Evolutionary conservation across 2,797 vertebrate genomes (phyloP), one percentile per base, ranked within the genome.

Genomic region (Eleutherodactylus coqui): DNA sequence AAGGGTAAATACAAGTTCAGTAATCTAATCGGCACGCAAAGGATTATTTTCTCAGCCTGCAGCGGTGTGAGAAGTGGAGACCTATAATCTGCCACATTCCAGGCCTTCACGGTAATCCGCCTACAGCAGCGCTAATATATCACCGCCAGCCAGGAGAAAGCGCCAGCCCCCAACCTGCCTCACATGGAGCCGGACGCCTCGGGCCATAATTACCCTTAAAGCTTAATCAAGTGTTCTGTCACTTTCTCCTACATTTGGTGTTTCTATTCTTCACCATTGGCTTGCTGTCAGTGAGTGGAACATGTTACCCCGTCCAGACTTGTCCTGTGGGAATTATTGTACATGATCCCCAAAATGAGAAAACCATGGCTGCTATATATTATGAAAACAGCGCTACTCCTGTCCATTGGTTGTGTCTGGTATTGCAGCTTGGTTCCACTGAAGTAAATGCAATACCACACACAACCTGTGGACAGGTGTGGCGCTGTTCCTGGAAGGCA

Each of bases 21-120:
- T 73, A 72, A 79, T 85, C 64, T 62, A 60, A 72, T 79, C 84
- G 13, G 76, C 62, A 29, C 3, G 49, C 27, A 45, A 1, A 43
- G 1, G 41, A 80, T 81, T 80, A 86, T 86, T 77, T 38, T 84
- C 75, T 49, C 77, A 86, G 67, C 41, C 69, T 21, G 19, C n/a
- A 45, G 76, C 77, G 58, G 62, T 58, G 64, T 0, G 32, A 62
- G 45, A 62, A 38, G 32, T 4, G 14, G 38, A 67, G 36, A 16
- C 55, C 77, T 80, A 21, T 81, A 75, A 86, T 81, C 45, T 69
- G 85, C 36, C 79, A 82, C 36, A 86, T 81, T 86, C 67, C 78
- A 72, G 77, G 41, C 29, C 14, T 47, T 62, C 84, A 62, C n/a
- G 47, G 60, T 41, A 49, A 75, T 34, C 32, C 14, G 0, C 14